Evolutionary conservation across 2,888 invertebrate genomes (phyloP), one percentile per base, ranked within the genome.

Genomic region (Clepsis dumicolana): DNA sequence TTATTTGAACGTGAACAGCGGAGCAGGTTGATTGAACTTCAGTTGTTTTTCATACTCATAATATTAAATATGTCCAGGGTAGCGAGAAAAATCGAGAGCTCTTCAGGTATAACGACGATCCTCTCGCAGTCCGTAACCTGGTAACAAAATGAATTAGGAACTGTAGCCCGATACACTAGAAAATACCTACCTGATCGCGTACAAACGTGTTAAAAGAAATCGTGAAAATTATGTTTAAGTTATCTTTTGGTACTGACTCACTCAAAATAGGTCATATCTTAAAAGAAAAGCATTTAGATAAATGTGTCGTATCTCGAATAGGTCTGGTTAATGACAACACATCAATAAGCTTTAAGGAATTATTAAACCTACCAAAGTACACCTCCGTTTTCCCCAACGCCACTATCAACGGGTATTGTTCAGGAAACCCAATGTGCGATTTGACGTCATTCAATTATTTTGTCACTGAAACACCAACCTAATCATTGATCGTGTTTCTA

Each of bases 221-320:
- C n/a, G n/a, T n/a, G n/a, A n/a, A n/a, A n/a, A n/a, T n/a, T n/a
- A n/a, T n/a, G n/a, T n/a, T n/a, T n/a, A n/a, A n/a, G n/a, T n/a
- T n/a, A n/a, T n/a, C n/a, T n/a, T n/a, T n/a, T n/a, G n/a, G n/a
- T n/a, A n/a, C n/a, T n/a, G n/a, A n/a, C n/a, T n/a, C n/a, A n/a
- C n/a, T n/a, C n/a, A n/a, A n/a, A n/a, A n/a, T n/a, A n/a, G n/a
- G n/a, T n/a, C n/a, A n/a, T n/a, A n/a, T n/a, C n/a, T 84, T 80
- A 82, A 86, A 84, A 87, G 85, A 78, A 80, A 66, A 66, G 66
- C 61, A 79, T 80, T 85, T 84, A 74, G 72, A 74, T n/a, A 74
- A 82, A 85, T 84, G 84, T 85, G 85, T 81, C 82, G 77, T 80
- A 77, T 77, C 74, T 80, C 77, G 67, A 75, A 81, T 83, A 80